Base-by-base conservation (phyloP, 2,888 invertebrate species). In the Corythucha ciliata region DNA sequence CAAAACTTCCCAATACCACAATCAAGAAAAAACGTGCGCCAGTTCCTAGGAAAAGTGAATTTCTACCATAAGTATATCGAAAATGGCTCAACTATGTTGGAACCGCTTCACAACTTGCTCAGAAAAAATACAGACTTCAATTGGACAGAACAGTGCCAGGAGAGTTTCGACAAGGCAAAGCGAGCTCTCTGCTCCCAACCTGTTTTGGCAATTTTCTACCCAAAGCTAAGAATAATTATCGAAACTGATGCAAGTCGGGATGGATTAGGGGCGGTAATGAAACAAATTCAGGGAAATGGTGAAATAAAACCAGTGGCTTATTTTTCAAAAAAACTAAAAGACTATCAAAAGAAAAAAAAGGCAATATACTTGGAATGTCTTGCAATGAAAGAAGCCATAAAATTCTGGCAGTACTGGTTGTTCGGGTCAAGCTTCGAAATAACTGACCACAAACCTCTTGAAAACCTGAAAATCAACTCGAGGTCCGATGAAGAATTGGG, bases 321-420 rank as follows among this genome's bases (percentile, higher is more conserved):
- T 44, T 50, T 29, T 16, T 60, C 59, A 48, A 57, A 56, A 34
- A 58, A 59, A 34, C 42, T 59, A 36, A 59, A 48, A 26, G 45
- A 57, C 46, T 46, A 36, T 8, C 55, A 60, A 56, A 58, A 56
- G 16, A 22, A 32, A 16, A 49, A 47, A 25, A 48, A 54, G 18
- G 32, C 52, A 1, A 59, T 60, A 3, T 58, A 54, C 44, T 53
- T 59, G 14, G 57, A 61, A 53, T 58, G 57, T 37, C 47, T 56
- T 25, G 58, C 58, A 14, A 60, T 59, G 26, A 60, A 59, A 56
- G 59, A 60, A 34, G 57, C 59, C 3, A 51, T 59, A 2, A 56
- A 57, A 41, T 62, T 55, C 36, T 61, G 60, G 59, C 60, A 61
- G 41, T 54, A 60, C 47, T 58, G 58, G 52, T 46, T 59, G 2